Conservation (phyloP, 1,140 invertebrate genomes). For the Meloidogyne exigua region DNA sequence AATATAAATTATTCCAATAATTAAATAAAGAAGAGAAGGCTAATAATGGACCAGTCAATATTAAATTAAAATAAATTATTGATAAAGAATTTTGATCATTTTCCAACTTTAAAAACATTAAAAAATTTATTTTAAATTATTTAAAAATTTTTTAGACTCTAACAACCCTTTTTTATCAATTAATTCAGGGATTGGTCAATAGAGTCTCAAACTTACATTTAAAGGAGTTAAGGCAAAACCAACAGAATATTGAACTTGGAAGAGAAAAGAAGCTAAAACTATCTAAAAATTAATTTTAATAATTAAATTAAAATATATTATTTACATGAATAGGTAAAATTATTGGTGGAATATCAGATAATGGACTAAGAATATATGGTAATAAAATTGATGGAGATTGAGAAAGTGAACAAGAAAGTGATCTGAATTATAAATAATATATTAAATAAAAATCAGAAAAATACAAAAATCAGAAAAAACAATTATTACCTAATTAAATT, state of each 20-base stretch:
- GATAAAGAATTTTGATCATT: neutral
- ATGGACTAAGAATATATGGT: constrained; percentile 60
- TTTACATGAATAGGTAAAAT: constrained; percentile 57
- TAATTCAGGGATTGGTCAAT: neutral
- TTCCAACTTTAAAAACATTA: neutral
- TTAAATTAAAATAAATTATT: constrained; percentile 1
- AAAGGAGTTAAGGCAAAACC: constrained; percentile 46
- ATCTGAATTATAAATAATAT: neutral
- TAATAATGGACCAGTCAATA: neutral
- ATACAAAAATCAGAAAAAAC: neutral
- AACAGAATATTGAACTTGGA: constrained; percentile 47
- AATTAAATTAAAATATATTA: neutral
- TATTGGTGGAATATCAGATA: constrained; percentile 60
- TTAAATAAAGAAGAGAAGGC: neutral
- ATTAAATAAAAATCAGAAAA: neutral
- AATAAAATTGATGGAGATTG: constrained; percentile 61
- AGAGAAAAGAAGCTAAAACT: constrained; percentile 37
- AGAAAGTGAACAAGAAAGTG: constrained; percentile 44
- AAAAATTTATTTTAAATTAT: neutral
- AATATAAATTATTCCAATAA: neutral
- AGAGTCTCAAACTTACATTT: neutral
- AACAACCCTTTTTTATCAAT: too few species aligned
- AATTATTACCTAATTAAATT: neutral
- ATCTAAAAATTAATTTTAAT: constrained; percentile 12
- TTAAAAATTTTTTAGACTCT: too few species aligned